Percentiles rank a stretch among this genome's conserved stretches.
phyloP scores from a whole-genome alignment of 2,797 vertebrate species.

The Mormyrops boulengeri region DNA sequence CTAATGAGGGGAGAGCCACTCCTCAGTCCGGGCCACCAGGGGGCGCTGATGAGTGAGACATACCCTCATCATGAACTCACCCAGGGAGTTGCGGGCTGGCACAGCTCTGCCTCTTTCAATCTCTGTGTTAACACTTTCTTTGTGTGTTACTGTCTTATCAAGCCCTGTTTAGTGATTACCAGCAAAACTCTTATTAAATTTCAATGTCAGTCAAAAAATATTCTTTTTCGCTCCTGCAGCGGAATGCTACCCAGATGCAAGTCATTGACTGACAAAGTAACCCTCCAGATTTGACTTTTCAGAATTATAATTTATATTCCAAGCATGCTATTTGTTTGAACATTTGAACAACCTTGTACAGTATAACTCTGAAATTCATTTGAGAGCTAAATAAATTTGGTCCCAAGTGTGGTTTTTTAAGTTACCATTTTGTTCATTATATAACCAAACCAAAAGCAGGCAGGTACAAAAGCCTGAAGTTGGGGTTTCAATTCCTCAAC shows the following conservation, averaged over 20 bases:
- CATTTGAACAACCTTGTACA: neutral
- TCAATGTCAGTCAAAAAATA: neutral
- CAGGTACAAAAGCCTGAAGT: neutral
- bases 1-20: neutral
- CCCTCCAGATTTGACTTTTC: neutral
- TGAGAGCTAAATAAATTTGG: neutral
- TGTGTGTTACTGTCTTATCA: neutral
- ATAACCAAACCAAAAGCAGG: neutral
- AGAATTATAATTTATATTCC: neutral
- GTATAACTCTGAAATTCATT: neutral
- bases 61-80: neutral
- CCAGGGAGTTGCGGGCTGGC: neutral
- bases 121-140: constrained; percentile 5
- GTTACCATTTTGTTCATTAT: neutral
- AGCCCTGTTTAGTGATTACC: neutral
- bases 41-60: neutral
- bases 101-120: neutral
- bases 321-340: neutral
- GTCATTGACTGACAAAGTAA: neutral
- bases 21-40: neutral
- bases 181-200: neutral
- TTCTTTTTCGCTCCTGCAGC: neutral
- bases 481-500: neutral
- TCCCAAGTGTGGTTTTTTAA: neutral
- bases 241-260: neutral